Percentiles rank a stretch among this genome's conserved stretches.
phyloP scores from a whole-genome alignment of 2,888 invertebrate genomes.

The Eupeodes latifasciatus region DNA sequence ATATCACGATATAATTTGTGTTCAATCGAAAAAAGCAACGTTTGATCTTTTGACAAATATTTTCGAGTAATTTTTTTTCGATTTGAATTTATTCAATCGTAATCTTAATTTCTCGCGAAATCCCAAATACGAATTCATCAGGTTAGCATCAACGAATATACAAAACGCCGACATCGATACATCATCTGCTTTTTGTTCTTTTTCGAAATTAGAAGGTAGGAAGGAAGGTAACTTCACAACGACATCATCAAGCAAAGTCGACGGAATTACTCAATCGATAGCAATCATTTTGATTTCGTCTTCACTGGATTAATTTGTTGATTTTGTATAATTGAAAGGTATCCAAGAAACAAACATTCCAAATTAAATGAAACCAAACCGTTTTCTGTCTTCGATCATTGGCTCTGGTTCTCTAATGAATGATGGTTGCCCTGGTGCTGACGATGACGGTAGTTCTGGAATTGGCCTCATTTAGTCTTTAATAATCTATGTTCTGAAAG shows the following conservation, averaged over 20 bases:
- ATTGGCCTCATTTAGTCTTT: slow-evolving; percentile 4
- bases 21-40: slow-evolving; percentile 5
- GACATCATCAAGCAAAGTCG: neutral
- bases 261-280: slow-evolving; percentile 46
- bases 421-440: neutral
- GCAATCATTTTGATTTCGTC: slow-evolving; percentile 44
- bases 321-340: slow-evolving; percentile 21
- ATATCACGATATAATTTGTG: neutral
- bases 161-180: neutral
- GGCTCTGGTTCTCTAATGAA: neutral
- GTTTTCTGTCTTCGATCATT: slow-evolving; percentile 6
- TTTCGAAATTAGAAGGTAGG: neutral
- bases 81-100: slow-evolving; percentile 56
- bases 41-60: slow-evolving; percentile 61
- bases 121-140: slow-evolving; percentile 38
- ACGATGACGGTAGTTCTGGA: neutral
- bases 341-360: slow-evolving; percentile 17
- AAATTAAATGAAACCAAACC: slow-evolving; percentile 35
- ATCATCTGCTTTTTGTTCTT: neutral
- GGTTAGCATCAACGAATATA: neutral
- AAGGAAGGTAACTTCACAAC: neutral
- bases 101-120: slow-evolving; percentile 54
- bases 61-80: slow-evolving; percentile 21
- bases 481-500: slow-evolving; percentile 15
- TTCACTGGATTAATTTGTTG: slow-evolving; percentile 37